phyloP scores from a whole-genome alignment of 2,797 vertebrate genomes.

The Melanogrammus aeglefinus region DNA sequence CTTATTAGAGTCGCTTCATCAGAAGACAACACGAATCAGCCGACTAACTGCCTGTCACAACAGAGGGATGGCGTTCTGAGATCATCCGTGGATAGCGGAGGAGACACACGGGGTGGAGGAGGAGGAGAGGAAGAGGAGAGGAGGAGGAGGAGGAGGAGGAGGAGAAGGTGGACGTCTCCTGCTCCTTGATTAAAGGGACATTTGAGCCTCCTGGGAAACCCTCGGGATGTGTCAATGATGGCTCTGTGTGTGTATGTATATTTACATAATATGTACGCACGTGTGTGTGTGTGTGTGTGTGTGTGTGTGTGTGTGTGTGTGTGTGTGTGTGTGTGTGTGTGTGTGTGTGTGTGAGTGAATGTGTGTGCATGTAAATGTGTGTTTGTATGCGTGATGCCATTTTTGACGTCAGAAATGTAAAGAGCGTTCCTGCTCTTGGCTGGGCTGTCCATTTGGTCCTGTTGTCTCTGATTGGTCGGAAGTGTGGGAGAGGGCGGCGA shows the following conservation, averaged over 20 bases:
- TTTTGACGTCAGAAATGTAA: not conserved
- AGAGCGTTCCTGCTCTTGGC: too few relatives aligned
- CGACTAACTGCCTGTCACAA: conserved; percentile 40
- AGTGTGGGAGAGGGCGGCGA: not conserved
- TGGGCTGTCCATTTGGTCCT: not conserved
- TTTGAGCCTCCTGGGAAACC: conserved; percentile 23
- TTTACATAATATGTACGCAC: not conserved
- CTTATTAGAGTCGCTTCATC: conserved; percentile 35
- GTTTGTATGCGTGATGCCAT: not conserved
- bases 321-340: not conserved
- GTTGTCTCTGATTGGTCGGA: not conserved
- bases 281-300: too few relatives aligned
- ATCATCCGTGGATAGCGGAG: conserved; percentile 26
- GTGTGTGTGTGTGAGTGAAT: not conserved
- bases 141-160: not conserved
- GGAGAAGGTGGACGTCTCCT: conserved; percentile 1
- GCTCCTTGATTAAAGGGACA: conserved; percentile 25
- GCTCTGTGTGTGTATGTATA: not conserved
- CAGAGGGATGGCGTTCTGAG: conserved; percentile 23
- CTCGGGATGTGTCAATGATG: conserved; percentile 27
- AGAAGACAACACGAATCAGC: conserved; percentile 36
- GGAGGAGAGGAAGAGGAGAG: not conserved
- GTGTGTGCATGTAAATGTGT: not conserved
- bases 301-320: too few relatives aligned
- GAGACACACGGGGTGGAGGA: conserved; percentile 16